These are phyloP conservation scores for Periplaneta americana DNA, from an alignment of 1,140 invertebrate genomes.

Conservation along the genomic window DNA sequence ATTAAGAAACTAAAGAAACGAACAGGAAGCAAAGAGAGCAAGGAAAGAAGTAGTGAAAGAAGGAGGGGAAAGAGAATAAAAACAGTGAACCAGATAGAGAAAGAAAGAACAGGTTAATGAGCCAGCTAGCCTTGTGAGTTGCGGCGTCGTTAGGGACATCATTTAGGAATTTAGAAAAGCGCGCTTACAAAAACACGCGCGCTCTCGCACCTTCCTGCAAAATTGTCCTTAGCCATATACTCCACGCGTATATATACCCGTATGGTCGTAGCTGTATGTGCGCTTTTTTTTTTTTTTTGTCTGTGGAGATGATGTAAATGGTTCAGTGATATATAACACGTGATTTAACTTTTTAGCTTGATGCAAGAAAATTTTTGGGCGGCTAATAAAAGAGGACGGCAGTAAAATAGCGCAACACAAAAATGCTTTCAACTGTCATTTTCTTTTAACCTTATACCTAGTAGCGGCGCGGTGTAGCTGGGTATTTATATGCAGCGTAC, in stretches of 20 bases:
- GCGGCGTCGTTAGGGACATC: no score
- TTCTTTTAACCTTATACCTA: background rate
- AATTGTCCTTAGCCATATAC: background rate
- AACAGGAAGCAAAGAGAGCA: background rate
- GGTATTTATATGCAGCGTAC: background rate
- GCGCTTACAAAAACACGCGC: background rate
- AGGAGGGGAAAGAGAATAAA: background rate
- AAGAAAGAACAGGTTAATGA: background rate
- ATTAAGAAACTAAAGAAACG: background rate
- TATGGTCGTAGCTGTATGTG: background rate
- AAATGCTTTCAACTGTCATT: constrained; percentile 10
- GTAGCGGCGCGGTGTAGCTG: background rate
- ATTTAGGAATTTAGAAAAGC: no score
- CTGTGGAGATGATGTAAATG: background rate
- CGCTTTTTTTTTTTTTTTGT: background rate
- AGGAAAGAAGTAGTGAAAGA: background rate
- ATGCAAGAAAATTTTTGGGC: background rate
- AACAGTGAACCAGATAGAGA: background rate
- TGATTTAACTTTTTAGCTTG: background rate
- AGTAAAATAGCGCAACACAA: constrained; percentile 9
- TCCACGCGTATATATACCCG: background rate
- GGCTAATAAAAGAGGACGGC: background rate
- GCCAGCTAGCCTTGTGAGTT: no score
- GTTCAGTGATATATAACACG: background rate
- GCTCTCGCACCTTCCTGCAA: background rate